These are phyloP conservation scores for Cacatua alba DNA, from an alignment of 2,113 vertebrate species.

Conservation along the genomic window DNA sequence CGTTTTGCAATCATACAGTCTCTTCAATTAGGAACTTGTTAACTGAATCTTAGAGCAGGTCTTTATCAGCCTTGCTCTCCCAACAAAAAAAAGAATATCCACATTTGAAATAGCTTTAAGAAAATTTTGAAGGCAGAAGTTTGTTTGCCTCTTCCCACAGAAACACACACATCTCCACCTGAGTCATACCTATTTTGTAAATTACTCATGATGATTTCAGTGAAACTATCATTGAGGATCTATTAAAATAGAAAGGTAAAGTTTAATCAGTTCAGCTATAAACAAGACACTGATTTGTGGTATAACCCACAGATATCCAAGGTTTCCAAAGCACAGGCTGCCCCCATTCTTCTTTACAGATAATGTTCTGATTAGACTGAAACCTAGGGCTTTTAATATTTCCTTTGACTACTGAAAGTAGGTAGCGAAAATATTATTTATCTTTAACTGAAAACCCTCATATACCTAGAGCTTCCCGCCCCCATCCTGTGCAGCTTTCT, in stretches of 20 bases:
- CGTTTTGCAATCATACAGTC: neutral
- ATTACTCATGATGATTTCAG: neutral
- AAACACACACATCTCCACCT: neutral
- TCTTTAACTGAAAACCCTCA: neutral
- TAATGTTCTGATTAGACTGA: neutral
- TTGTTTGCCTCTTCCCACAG: neutral
- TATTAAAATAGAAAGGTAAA: neutral
- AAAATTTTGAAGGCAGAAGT: neutral
- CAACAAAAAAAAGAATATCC: neutral
- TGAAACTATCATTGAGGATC: neutral
- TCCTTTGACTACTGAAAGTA: neutral
- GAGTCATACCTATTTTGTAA: neutral
- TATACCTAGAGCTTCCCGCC: neutral
- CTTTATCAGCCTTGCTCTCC: neutral
- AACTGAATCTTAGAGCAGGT: neutral
- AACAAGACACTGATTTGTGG: neutral
- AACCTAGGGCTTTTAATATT: neutral
- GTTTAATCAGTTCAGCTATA: neutral
- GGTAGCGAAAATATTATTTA: neutral
- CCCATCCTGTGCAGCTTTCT: rapidly evolving
- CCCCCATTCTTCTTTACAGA: neutral
- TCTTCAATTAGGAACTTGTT: neutral
- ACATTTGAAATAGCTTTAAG: neutral
- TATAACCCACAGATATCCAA: neutral
- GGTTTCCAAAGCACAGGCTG: neutral